A percentile compares a stretch with the other conserved stretches of the same genome.
Conservation (phyloP, 2,888 invertebrate species). For the Megalurothrips usitatus region DNA sequence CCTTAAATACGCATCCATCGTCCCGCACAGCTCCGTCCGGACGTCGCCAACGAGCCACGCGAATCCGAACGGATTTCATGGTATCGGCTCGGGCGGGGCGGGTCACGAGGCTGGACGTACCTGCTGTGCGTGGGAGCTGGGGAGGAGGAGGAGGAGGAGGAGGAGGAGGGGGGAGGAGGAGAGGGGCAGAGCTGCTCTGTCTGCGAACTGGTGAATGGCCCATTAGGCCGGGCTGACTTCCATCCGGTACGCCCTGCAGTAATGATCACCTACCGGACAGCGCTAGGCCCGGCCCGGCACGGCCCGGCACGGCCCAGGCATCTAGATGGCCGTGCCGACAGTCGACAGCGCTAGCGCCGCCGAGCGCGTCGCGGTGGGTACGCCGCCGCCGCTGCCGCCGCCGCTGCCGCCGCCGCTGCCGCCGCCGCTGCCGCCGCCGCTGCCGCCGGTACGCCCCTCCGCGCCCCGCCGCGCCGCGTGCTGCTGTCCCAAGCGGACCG, state of each 20-base stretch:
- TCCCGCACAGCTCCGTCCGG: too few relatives aligned
- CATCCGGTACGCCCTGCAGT: background rate
- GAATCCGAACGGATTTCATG: conserved; percentile 1
- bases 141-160: too few relatives aligned
- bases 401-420: too few relatives aligned
- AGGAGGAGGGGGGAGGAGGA: too few relatives aligned
- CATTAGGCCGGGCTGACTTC: background rate
- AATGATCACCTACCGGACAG: too few relatives aligned
- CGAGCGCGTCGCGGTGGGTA: background rate
- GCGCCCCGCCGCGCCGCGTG: background rate
- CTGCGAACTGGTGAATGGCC: background rate
- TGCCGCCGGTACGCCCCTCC: background rate
- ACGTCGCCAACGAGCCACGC: background rate
- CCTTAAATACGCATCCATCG: too few relatives aligned
- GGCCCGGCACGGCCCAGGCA: too few relatives aligned
- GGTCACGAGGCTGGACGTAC: background rate
- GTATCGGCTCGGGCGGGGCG: background rate
- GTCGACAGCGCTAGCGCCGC: background rate
- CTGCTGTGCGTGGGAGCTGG: background rate
- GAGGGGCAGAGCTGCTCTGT: too few relatives aligned
- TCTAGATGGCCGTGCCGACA: background rate
- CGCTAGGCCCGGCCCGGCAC: too few relatives aligned
- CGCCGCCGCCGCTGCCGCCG: too few relatives aligned
- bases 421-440: too few relatives aligned
- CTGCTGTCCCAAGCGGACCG: background rate